Percentiles rank a stretch among this genome's conserved stretches.
Conservation (phyloP, 2,797 vertebrate species). For the Sitta carolinensis region DNA sequence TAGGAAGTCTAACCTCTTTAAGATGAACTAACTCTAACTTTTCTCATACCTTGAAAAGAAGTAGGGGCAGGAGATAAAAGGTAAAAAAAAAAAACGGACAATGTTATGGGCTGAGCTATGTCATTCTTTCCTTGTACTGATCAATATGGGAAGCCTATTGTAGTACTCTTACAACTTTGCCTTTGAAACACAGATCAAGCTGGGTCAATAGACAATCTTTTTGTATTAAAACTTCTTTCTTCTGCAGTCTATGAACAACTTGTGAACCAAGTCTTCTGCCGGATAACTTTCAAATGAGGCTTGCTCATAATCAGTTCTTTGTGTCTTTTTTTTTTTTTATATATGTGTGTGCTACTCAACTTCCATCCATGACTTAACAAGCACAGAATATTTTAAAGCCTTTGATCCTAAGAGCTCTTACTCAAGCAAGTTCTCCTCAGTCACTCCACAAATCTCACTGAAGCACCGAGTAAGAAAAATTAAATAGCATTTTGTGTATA, state of each 20-base stretch:
- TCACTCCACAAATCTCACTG: slow-evolving; percentile 9
- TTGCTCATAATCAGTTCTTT: slow-evolving; percentile 35
- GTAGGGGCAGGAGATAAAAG: slow-evolving; percentile 20
- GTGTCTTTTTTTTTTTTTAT: neutral
- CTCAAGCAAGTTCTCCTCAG: slow-evolving; percentile 1
- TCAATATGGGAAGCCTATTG: slow-evolving; percentile 55
- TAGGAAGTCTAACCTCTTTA: slow-evolving; percentile 48
- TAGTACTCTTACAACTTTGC: slow-evolving; percentile 63
- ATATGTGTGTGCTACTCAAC: neutral
- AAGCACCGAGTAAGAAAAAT: slow-evolving; percentile 13
- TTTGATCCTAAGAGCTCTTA: slow-evolving; percentile 29
- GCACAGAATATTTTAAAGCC: neutral
- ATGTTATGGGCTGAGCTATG: slow-evolving; percentile 67
- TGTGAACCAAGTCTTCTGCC: neutral
- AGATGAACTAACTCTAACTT: slow-evolving; percentile 56
- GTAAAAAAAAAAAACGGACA: neutral
- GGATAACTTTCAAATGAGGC: slow-evolving; percentile 28
- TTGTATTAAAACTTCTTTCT: slow-evolving; percentile 51
- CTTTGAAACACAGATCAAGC: slow-evolving; percentile 74
- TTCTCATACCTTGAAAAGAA: slow-evolving; percentile 7
- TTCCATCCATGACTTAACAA: neutral
- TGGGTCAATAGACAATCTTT: slow-evolving; percentile 49
- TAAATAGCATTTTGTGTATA: neutral
- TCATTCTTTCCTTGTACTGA: slow-evolving; percentile 56
- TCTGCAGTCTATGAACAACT: slow-evolving; percentile 33